Base-by-base conservation (phyloP, 2,888 invertebrate genomes). In the Pammene aurita region DNA sequence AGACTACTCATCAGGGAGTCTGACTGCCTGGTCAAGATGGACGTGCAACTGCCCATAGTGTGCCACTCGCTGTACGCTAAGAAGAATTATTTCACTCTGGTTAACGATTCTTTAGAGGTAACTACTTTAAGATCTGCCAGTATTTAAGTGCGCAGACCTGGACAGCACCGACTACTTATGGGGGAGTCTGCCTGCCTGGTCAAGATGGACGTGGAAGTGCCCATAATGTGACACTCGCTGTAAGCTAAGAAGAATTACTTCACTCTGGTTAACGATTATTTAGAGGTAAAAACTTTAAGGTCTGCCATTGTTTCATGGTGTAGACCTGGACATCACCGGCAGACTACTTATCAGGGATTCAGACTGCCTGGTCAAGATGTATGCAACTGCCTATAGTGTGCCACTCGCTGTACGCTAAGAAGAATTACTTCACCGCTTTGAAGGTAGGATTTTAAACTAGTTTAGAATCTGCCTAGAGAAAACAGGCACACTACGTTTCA, bases 381-480 rank as follows among this genome's bases (percentile, higher is more conserved):
- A 95, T 98, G 2, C 95, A 96, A n/a, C 90, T 97, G 71, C 97
- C 97, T 0, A 95, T 96, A 70, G 95, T 97, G 0, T 97, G 97
- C 34, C 94, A 96, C 70, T 96, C 97, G 0, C 88, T 97, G 46
- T 95, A 96, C 81, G 93, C 95, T 9, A 96, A 96, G 80, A 94
- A 95, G 75, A 95, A 96, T 74, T 95, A 97, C 80, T 97, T 97
- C 77, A 94, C 94, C 77, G 96, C 96, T 0, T 88, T 97, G 65
- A 95, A 96, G 90, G 96, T 96, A n/a, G n/a, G n/a, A n/a, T n/a
- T n/a, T n/a, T n/a, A n/a, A 79, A 77, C 55, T 26, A 26, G 26
- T 26, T 26, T 26, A 26, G 2, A 4, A 26, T 26, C 26, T 26
- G 26, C 26, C 26, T n/a, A n/a, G n/a, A n/a, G n/a, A n/a, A n/a